Percentiles rank a stretch among this genome's conserved stretches.
phyloP scores from a whole-genome alignment of 1,140 invertebrate genomes.

The Paraescarpia echinospica region DNA sequence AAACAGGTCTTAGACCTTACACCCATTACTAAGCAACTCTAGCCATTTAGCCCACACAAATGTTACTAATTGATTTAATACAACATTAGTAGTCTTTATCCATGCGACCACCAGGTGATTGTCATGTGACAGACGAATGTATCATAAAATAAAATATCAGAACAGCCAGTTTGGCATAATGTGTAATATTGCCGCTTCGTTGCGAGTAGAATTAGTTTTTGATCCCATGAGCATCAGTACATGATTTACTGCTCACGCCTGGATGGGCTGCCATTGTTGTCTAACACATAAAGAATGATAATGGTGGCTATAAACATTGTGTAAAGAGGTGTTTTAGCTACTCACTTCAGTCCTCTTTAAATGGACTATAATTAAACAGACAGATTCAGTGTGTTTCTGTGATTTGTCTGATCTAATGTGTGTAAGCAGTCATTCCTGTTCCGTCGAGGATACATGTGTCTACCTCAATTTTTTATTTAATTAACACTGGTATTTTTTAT shows the following conservation, averaged over 20 bases:
- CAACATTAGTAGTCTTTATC: neutral
- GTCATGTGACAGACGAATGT: neutral
- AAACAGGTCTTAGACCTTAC: neutral
- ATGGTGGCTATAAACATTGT: neutral
- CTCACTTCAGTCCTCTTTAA: neutral
- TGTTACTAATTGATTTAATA: neutral
- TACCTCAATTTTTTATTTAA: too few species aligned
- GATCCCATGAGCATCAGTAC: neutral
- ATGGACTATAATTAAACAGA: neutral
- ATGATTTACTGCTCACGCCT: neutral
- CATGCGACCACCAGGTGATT: too few species aligned
- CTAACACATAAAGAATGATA: neutral
- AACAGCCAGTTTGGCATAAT: neutral
- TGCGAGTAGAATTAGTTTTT: neutral
- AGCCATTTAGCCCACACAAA: neutral
- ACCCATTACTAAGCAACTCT: neutral
- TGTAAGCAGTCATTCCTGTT: too few species aligned
- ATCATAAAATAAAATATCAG: neutral
- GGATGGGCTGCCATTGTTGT: neutral
- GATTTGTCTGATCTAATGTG: neutral
- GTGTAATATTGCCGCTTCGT: neutral
- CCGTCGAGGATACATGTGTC: too few species aligned
- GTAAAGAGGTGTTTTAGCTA: neutral
- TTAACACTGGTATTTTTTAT: neutral
- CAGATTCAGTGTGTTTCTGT: neutral